These are phyloP conservation scores for Callinectes sapidus DNA, from an alignment of 2,888 invertebrate genomes.

Conservation along the genomic window DNA sequence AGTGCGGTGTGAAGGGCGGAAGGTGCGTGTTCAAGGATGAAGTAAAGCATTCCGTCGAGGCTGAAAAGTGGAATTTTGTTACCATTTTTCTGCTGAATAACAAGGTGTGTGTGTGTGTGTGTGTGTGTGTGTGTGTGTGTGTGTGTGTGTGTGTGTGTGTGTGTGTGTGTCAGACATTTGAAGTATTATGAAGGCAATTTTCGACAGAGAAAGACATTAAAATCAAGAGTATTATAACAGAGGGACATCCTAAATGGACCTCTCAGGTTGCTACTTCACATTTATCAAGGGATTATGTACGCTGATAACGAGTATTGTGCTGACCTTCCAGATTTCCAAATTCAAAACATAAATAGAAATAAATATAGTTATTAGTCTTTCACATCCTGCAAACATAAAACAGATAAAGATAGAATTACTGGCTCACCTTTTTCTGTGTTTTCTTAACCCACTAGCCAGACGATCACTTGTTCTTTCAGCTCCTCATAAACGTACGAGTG, in stretches of 20 bases:
- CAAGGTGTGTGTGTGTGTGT: constrained; percentile 19
- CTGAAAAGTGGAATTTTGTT: not conserved
- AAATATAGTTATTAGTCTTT: not conserved
- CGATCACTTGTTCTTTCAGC: not conserved
- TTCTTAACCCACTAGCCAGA: not conserved
- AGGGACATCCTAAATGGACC: too few species aligned
- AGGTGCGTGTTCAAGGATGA: not conserved
- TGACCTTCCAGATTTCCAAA: too few species aligned
- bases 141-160: not conserved
- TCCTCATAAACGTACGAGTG: not conserved
- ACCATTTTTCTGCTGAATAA: not conserved
- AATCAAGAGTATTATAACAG: too few species aligned
- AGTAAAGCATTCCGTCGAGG: not conserved
- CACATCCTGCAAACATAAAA: not conserved
- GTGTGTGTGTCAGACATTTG: not conserved
- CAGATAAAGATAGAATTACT: not conserved
- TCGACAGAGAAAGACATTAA: too few species aligned
- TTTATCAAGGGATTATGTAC: too few species aligned
- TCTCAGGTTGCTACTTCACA: too few species aligned
- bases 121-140: not conserved
- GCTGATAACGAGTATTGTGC: too few species aligned
- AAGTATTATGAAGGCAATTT: too few species aligned
- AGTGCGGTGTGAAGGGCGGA: not conserved
- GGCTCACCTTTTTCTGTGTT: not conserved
- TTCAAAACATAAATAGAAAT: too few species aligned